phyloP scores from a whole-genome alignment of 1,140 invertebrate genomes.

The Anastatus disparis region DNA sequence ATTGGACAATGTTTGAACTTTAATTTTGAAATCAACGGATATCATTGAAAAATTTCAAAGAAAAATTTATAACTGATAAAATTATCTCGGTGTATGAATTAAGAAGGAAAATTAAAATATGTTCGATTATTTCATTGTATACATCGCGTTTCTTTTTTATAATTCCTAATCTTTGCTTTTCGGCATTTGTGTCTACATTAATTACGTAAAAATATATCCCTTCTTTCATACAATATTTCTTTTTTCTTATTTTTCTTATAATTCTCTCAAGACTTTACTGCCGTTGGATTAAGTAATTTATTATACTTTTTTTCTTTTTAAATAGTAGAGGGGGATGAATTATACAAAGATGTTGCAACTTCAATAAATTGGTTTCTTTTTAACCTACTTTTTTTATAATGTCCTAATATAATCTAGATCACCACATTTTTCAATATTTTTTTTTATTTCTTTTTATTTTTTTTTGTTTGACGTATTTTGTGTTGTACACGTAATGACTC shows the following conservation, averaged over 20 bases:
- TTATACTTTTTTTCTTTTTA: constrained; percentile 21
- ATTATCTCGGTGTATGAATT: too few species aligned
- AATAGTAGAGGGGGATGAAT: not conserved
- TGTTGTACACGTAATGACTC: not conserved
- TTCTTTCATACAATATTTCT: constrained; percentile 4
- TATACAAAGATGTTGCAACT: constrained; percentile 13
- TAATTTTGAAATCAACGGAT: too few species aligned
- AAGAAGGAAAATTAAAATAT: too few species aligned
- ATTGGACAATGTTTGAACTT: too few species aligned
- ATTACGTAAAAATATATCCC: constrained; percentile 31
- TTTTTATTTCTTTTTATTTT: too few species aligned
- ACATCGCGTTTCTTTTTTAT: too few species aligned
- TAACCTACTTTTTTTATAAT: constrained; percentile 14
- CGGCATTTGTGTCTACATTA: constrained; percentile 9
- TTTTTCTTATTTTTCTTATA: too few species aligned
- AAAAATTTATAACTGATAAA: too few species aligned
- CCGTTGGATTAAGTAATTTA: constrained; percentile 10
- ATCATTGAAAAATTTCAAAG: too few species aligned
- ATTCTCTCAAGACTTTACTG: not conserved
- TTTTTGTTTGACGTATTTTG: too few species aligned
- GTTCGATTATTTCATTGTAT: too few species aligned
- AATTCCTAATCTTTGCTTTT: constrained; percentile 18
- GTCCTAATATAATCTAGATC: constrained; percentile 16
- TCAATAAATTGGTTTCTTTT: constrained; percentile 2
- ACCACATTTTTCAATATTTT: constrained; percentile 4